Evolutionary conservation across 2,888 invertebrate genomes (phyloP).

Genomic region (Polymixis lichenea): DNA sequence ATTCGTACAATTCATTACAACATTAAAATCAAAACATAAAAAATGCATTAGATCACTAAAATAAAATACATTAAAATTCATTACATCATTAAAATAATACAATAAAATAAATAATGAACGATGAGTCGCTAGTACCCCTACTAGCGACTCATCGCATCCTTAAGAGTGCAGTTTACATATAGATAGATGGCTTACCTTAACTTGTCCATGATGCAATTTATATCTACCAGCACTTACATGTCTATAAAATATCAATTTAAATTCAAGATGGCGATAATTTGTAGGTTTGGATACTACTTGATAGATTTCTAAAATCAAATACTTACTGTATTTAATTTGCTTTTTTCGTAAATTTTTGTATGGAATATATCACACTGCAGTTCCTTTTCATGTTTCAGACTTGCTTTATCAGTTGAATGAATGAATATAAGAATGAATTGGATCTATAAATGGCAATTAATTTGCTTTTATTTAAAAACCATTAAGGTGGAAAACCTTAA

Average conservation of each 20-base stretch:
- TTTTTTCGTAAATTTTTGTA: background rate
- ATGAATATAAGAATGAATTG: background rate
- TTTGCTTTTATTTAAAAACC: background rate
- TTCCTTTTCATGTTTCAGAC: background rate
- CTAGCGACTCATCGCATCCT: too few species aligned
- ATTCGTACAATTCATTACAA: too few species aligned
- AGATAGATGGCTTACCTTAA: background rate
- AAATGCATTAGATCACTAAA: too few species aligned
- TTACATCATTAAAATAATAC: too few species aligned
- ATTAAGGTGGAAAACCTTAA: background rate
- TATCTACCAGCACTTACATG: constrained; percentile 12
- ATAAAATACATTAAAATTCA: too few species aligned
- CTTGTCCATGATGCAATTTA: constrained; percentile 15
- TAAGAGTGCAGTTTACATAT: background rate
- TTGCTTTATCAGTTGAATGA: fast-evolving
- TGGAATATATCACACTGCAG: background rate
- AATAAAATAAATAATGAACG: too few species aligned
- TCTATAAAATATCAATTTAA: constrained; percentile 19
- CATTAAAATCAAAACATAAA: too few species aligned
- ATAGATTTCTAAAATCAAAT: background rate
- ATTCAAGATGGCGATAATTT: constrained; percentile 11
- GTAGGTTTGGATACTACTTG: background rate
- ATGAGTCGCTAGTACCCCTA: background rate
- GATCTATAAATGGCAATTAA: background rate
- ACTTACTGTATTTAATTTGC: background rate